Percentiles rank a stretch among this genome's conserved stretches.
Conservation (phyloP, 2,113 vertebrate genomes). For the Oncorhynchus mykiss region DNA sequence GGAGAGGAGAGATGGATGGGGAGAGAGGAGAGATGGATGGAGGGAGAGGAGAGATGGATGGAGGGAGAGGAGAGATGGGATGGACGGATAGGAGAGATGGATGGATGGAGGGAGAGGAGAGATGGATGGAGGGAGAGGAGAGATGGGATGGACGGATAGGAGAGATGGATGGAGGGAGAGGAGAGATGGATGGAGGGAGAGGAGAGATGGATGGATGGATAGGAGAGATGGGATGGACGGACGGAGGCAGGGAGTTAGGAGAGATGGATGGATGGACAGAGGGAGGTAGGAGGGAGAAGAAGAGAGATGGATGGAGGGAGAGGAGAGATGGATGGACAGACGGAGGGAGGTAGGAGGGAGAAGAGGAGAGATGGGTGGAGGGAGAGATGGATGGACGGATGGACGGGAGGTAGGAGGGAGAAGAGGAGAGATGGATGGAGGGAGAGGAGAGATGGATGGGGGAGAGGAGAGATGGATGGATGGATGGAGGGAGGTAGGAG, state of each 20-base stretch:
- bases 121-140: not conserved
- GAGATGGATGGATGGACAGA: not conserved
- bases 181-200: not conserved
- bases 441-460: no score
- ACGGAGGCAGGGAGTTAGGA: not conserved
- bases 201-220: not conserved
- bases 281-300: not conserved
- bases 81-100: not conserved
- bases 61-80: not conserved
- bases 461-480: no score
- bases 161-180: not conserved
- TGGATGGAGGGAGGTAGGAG: no score
- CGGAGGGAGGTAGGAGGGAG: no score
- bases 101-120: not conserved
- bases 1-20: no score
- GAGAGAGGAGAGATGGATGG: not conserved
- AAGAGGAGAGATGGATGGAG: no score
- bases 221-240: no score
- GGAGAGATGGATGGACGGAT: no score
- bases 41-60: no score
- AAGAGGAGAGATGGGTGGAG: not conserved
- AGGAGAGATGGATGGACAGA: no score
- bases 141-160: not conserved
- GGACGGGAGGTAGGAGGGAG: no score
- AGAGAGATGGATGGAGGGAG: not conserved